A percentile compares a stretch with the other conserved stretches of the same genome.
These are phyloP conservation scores for Onchidella celtica DNA, from an alignment of 2,888 invertebrate species.

Conservation along the genomic window DNA sequence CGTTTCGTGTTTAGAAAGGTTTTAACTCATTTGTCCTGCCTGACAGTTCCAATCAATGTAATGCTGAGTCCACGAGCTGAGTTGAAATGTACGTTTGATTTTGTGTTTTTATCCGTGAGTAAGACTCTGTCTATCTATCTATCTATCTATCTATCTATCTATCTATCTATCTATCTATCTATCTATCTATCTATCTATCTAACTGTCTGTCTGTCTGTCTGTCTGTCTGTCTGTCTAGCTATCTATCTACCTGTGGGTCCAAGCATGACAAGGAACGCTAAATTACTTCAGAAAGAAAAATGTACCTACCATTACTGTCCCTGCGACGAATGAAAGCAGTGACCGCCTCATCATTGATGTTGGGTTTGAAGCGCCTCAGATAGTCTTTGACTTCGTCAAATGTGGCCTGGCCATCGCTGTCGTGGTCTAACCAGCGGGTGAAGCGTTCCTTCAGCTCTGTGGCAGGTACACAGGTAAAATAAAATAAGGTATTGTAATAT, in stretches of 20 bases:
- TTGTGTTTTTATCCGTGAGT: too few relatives aligned
- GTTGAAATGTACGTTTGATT: too few relatives aligned
- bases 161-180: neutral
- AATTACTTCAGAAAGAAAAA: too few relatives aligned
- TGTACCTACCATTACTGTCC: slow-evolving; percentile 66
- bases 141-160: neutral
- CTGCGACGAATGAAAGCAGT: slow-evolving; percentile 60
- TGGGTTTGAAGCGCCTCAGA: slow-evolving; percentile 66
- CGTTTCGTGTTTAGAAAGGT: too few relatives aligned
- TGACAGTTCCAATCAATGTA: too few relatives aligned
- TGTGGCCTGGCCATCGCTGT: slow-evolving; percentile 67
- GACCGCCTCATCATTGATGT: slow-evolving; percentile 58
- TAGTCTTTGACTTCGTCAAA: slow-evolving; percentile 64
- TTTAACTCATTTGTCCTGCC: too few relatives aligned
- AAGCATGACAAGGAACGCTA: too few relatives aligned
- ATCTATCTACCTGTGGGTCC: too few relatives aligned
- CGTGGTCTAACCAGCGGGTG: slow-evolving; percentile 62
- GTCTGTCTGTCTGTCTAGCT: too few relatives aligned
- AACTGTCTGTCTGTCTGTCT: too few relatives aligned
- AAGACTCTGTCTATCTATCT: neutral
- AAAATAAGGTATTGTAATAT: too few relatives aligned
- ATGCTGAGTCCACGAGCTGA: too few relatives aligned
- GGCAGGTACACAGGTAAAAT: neutral
- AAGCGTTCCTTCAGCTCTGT: slow-evolving; percentile 69
- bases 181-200: neutral